Base-by-base conservation (phyloP, 92 coral and sea anemone species). In the Heteractis magnifica region DNA sequence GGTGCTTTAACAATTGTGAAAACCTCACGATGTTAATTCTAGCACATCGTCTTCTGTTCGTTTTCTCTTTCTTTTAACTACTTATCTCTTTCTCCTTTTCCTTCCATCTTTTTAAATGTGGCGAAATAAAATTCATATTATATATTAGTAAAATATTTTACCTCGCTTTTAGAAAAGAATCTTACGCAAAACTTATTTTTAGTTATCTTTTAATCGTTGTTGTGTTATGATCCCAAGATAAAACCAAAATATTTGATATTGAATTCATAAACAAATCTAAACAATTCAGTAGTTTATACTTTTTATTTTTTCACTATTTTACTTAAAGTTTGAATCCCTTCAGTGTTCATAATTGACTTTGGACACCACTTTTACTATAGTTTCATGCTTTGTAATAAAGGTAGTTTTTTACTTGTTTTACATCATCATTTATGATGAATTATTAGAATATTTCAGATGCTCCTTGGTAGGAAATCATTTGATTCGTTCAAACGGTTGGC, bases 401-500 rank as follows among this genome's bases (percentile, higher is more conserved):
- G 5, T 65, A 21, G n/a, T 14, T 77, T 64, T 62, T 41, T 65
- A 8, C 26, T 48, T 23, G 6, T 26, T 26, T 26, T 26, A 26
- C 26, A 26, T 26, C 26, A 19, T 58, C 2, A 41, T 3, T 75
- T 74, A 16, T 60, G 3, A 8, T 23, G 51, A 52, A 85, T 85
- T 85, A 65, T 82, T 85, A 23, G 83, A 71, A 77, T 85, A 78
- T 52, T 77, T 85, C 15, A 49, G 72, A 85, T 85, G 49, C 50
- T 78, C 65, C 0, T 56, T 49, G 56, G 65, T 55, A 23, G 50
- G 11, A 18, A 19, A 62, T 76, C 71, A 51, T 21, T 71, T 51
- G 1, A 44, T 16, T 56, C 20, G 49, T 64, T 85, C 76, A 15
- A 85, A 85, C 49, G 78, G 62, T 52, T 77, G 20, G 21, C 49